A percentile compares a stretch with the other conserved stretches of the same genome.
Conservation (phyloP, 2,113 vertebrate species). For the Lophotis ruficrista region DNA sequence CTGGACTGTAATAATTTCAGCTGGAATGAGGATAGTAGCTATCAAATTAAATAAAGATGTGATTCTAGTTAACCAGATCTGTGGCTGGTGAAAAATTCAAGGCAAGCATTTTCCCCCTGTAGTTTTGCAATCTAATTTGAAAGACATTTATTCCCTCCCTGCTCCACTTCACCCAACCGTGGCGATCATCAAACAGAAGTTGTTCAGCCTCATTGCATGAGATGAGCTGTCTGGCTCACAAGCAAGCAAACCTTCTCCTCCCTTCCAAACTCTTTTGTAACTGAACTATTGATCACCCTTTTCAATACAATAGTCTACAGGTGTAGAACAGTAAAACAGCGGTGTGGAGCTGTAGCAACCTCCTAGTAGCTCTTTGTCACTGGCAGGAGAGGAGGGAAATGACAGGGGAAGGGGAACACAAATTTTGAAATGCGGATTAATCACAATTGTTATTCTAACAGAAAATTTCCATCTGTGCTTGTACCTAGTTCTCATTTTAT, state of each 20-base stretch:
- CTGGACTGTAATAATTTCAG: not conserved
- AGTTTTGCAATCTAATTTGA: slow-evolving; percentile 50
- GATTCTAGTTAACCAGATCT: not conserved
- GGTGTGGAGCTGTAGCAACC: not conserved
- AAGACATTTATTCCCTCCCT: slow-evolving; percentile 46
- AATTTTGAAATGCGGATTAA: slow-evolving; percentile 19
- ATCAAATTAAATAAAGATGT: slow-evolving; percentile 42
- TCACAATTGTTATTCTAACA: slow-evolving; percentile 6
- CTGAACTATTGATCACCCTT: not conserved
- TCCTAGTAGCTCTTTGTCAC: not conserved
- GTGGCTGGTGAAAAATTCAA: slow-evolving; percentile 39
- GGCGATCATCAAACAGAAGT: slow-evolving; percentile 40
- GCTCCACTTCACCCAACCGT: slow-evolving; percentile 18
- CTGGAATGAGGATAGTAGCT: not conserved
- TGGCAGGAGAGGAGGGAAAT: not conserved
- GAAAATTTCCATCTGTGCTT: slow-evolving; percentile 31
- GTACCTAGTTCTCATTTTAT: not conserved
- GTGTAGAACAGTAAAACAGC: not conserved
- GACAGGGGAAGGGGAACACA: too few species aligned
- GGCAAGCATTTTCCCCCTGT: not conserved
- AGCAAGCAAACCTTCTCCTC: not conserved
- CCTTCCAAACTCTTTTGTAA: not conserved
- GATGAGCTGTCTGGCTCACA: slow-evolving; percentile 14
- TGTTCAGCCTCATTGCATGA: slow-evolving; percentile 52
- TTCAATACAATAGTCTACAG: not conserved